Base-by-base conservation (phyloP, 2,888 invertebrate genomes). In the Athetis lepigone region DNA sequence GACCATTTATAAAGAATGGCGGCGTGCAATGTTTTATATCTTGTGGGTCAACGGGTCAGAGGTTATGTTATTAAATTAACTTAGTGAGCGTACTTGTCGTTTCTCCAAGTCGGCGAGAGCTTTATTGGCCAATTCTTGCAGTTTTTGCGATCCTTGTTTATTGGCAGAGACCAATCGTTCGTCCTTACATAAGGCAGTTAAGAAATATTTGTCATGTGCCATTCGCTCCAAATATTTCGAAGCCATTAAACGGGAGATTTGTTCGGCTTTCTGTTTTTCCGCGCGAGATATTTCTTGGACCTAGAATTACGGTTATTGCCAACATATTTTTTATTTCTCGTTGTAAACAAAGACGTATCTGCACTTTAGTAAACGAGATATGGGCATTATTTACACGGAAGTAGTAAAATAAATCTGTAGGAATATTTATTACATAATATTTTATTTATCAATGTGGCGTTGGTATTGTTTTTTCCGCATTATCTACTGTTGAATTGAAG, bases 191-290 rank as follows among this genome's bases (percentile, higher is more conserved):
- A 94, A 80, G 46, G 85, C 87, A 49, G 85, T 91, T 70, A 94
- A 88, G 77, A 94, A 95, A 86, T 94, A 88, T 87, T 94, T 94
- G 85, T 95, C 94, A 77, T 94, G 92, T 52, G 94, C 93, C 94
- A 95, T 95, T 84, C 92, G 88, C 75, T 92, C 91, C 84, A 95
- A 89, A 88, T 94, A 95, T 85, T 93, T 93, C 50, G 93, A 93
- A 51, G 93, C 90, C 93, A 95, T 93, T 85, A 94, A 81, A 47
- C 92, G 90, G 60, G 90, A 90, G 79, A 92, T 91, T 84, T 90
- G 90, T 60, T 91, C 84, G 50, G 85, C 79, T 78, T 83, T 90
- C 65, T 93, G 93, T 84, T 90, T 91, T 83, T 93, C 91, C 57
- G 90, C 86, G 13, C 88, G 88, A 57, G 92, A 91, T 82, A 91